Base-by-base conservation (phyloP, 2,888 invertebrate species). In the Lasioglossum lativentre region DNA sequence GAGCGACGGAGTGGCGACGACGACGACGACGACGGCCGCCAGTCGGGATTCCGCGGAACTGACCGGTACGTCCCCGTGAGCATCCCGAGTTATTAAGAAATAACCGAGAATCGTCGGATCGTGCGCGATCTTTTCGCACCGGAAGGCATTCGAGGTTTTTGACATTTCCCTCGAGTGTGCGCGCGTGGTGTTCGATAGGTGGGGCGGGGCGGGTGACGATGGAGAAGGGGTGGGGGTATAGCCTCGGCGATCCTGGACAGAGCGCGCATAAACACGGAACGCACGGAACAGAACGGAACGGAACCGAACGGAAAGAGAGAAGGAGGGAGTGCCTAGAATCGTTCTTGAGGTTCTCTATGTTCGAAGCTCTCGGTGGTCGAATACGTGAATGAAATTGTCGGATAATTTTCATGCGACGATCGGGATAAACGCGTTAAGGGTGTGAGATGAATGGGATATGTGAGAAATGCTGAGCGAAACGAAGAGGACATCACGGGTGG, bases 41-140 rank as follows among this genome's bases (percentile, higher is more conserved):
- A 5, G 63, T 76, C 74, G 14, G 77, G 80, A 85, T 85, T 73
- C 76, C 40, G 30, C 40, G 85, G 75, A 73, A 59, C 42, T 56
- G 27, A 12, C 52, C 45, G 47, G 2, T n/a, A 56, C 56, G 56
- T 23, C 1, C n/a, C 10, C 12, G 59, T 70, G 23, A 73, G 30
- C 75, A n/a, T 71, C 73, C 38, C 42, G 63, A 72, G 27, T 80
- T 84, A 81, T 84, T 86, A 84, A 84, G 77, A 84, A 86, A 86
- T 84, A 80, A 81, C 63, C 56, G 16, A 30, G 63, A 30, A 8
- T 56, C 27, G 23, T 3, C 47, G 77, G 45, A 66, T 80, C 73
- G 70, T 30, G 38, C 63, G 42, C 59, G 76, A 38, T 77, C 75
- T 42, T 74, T 59, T 38, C 63, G 8, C 66, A 4, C 47, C 30